Base-by-base conservation (phyloP, 2,113 vertebrate species). In the Muntiacus reevesi region DNA sequence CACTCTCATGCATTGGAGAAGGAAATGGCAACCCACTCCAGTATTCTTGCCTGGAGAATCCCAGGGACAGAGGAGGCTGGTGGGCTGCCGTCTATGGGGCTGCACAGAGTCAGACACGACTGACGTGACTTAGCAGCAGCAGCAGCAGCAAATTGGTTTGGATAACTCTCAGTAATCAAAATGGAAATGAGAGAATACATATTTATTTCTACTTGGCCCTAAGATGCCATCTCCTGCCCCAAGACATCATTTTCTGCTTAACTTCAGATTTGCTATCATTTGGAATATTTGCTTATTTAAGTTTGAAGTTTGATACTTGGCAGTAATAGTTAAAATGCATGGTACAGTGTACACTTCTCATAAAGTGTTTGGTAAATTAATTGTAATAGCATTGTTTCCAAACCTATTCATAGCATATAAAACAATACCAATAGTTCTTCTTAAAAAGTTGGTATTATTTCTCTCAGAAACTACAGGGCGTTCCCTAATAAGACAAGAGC, bases 241-340 rank as follows among this genome's bases (percentile, higher is more conserved):
- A 71, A 71, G 64, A 71, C 36, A n/a, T 71, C n/a, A 71, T 71
- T 19, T 71, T 71, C n/a, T 71, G 64, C 96, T 92, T 96, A 96
- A 67, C 33, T 96, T 91, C 88, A 95, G 89, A 94, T 85, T 96
- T 92, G n/a, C 78, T 96, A 97, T 93, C 76, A 97, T 95, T 95
- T 96, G 96, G 89, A 97, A 88, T 88, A 94, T 90, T 71, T 91
- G 76, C 92, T 87, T 96, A 95, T 92, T 95, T 95, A 98, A 96
- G 90, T 97, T 94, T 85, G 87, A 98, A 95, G 79, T 23, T 55
- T 67, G 55, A 71, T 91, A 89, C 21, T 86, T 47, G 21, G 60
- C 81, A 91, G 57, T 91, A 74, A 91, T 62, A 88, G 89, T 93
- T 94, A 96, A 84, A 84, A 91, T 64, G 74, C 50, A 11, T 60